A percentile compares a stretch with the other conserved stretches of the same genome.
Evolutionary conservation across 2,113 vertebrate genomes (phyloP).

Genomic region (Motacilla alba): DNA sequence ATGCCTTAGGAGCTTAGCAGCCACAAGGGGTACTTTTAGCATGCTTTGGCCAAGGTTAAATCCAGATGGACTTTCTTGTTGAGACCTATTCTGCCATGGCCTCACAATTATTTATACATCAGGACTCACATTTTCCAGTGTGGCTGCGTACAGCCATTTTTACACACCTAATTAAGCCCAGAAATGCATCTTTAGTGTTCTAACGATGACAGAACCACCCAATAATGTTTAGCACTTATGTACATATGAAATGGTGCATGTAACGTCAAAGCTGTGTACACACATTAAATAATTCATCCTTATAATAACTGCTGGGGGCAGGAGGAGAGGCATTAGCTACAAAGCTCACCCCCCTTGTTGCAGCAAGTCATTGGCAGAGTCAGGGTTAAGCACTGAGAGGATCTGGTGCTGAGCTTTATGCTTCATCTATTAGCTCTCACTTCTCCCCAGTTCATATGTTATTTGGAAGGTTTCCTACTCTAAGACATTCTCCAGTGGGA

Average conservation of each 20-base stretch:
- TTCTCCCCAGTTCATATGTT: not conserved
- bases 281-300: conserved; percentile 49
- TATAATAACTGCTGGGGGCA: not conserved
- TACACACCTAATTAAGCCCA: conserved; percentile 36
- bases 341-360: not conserved
- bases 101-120: not conserved
- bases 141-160: not conserved
- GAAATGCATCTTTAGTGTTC: not conserved
- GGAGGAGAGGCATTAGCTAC: not conserved
- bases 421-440: not conserved
- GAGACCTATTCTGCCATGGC: not conserved
- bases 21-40: not conserved
- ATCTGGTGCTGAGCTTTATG: not conserved
- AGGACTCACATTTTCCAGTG: conserved; percentile 7
- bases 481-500: conserved; percentile 19
- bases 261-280: conserved; percentile 21
- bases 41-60: not conserved
- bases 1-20: not conserved
- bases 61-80: not conserved
- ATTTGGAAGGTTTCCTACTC: conserved; percentile 26
- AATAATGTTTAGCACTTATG: conserved; percentile 13
- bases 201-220: not conserved
- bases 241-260: conserved; percentile 39
- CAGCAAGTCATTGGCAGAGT: not conserved
- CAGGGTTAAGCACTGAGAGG: not conserved